Evolutionary conservation across 2,113 vertebrate genomes (phyloP).

Genomic region (Oryzias celebensis): DNA sequence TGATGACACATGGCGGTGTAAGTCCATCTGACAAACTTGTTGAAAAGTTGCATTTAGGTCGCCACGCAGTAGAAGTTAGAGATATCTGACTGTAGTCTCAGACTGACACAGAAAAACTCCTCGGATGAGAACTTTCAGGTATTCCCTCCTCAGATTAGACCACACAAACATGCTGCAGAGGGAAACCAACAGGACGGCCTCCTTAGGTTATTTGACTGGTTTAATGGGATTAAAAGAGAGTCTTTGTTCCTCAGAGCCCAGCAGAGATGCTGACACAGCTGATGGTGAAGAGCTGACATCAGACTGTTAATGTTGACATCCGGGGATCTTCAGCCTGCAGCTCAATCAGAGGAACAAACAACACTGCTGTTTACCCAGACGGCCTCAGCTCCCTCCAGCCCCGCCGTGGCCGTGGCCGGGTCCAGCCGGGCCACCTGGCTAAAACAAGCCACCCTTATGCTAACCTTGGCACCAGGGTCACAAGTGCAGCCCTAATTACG

Average conservation of each 20-base stretch:
- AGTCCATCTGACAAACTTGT: no score
- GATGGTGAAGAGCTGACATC: slow-evolving; percentile 61
- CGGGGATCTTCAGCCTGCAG: slow-evolving; percentile 40
- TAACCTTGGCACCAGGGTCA: slow-evolving; percentile 77
- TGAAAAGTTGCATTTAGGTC: no score
- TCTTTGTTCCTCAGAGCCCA: no score
- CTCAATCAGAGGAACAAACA: slow-evolving; percentile 79
- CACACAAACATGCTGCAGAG: no score
- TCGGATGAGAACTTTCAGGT: slow-evolving; percentile 47
- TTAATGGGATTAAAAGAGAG: no score
- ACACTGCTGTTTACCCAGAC: slow-evolving; percentile 64
- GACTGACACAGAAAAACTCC: slow-evolving; percentile 25
- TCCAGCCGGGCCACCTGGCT: slow-evolving; percentile 65
- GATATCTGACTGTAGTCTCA: no score
- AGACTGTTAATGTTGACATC: slow-evolving; percentile 76
- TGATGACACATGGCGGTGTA: no score
- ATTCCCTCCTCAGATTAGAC: slow-evolving; percentile 29
- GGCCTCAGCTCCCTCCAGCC: slow-evolving; percentile 4
- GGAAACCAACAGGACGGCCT: no score
- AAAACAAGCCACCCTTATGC: slow-evolving; percentile 31
- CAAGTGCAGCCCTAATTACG: slow-evolving; percentile 74
- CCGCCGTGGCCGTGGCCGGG: slow-evolving; percentile 6
- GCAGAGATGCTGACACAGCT: slow-evolving; percentile 55
- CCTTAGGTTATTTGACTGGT: no score
- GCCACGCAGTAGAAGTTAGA: no score